A percentile compares a stretch with the other conserved stretches of the same genome.
Conservation (phyloP, 2,113 vertebrate species). For the Chaenogobius annularis region DNA sequence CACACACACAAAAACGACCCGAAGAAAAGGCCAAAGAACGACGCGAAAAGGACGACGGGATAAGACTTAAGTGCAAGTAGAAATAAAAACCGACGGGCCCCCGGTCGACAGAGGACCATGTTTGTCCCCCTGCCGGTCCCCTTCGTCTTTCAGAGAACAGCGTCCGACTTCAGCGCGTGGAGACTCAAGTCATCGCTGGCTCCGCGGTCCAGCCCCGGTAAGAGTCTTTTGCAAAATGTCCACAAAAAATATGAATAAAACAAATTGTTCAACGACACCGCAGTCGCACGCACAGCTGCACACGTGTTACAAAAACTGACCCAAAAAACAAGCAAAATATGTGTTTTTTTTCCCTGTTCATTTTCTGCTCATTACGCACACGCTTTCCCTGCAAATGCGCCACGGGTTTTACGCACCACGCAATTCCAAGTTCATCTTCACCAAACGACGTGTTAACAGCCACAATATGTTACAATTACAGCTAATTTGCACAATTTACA, state of each 20-base stretch:
- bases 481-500: not conserved
- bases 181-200: constrained; percentile 84
- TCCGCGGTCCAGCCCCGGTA: constrained; percentile 83
- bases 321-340: no score
- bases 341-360: no score
- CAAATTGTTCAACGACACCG: not conserved
- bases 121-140: constrained; percentile 79
- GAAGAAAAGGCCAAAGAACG: constrained; percentile 53
- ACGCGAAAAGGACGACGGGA: constrained; percentile 40
- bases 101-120: constrained; percentile 79
- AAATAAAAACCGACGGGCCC: constrained; percentile 51
- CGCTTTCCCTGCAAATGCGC: not conserved
- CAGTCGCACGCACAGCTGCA: not conserved
- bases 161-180: constrained; percentile 84
- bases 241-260: not conserved
- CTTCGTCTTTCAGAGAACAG: constrained; percentile 86
- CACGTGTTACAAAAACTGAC: not conserved
- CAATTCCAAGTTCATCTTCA: not conserved
- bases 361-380: not conserved
- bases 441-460: not conserved
- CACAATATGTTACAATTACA: not conserved
- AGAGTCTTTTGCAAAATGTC: constrained; percentile 45
- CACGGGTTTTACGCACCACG: not conserved
- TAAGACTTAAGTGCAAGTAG: constrained; percentile 56
- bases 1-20: constrained; percentile 21